Percentiles rank a stretch among this genome's conserved stretches.
phyloP scores from a whole-genome alignment of 2,797 vertebrate species.

The Taenioides sp. region DNA sequence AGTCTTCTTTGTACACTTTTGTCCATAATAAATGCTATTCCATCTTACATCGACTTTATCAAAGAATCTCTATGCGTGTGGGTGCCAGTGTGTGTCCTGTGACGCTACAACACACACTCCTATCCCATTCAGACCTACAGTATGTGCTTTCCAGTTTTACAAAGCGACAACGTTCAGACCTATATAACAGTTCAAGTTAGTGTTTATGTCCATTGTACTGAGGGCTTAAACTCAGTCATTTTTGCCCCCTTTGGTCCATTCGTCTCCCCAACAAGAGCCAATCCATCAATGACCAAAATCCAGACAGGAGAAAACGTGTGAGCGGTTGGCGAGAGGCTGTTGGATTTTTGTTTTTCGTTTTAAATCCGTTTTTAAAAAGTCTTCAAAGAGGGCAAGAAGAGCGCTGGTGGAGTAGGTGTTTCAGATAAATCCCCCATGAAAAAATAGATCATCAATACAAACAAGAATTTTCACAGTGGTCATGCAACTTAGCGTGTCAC shows the following conservation, averaged over 20 bases:
- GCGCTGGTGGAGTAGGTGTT: constrained; percentile 51
- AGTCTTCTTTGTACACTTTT: constrained; percentile 42
- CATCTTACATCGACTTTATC: constrained; percentile 49
- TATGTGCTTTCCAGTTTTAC: constrained; percentile 36
- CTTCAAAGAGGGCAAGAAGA: constrained; percentile 58
- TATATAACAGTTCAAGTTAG: constrained; percentile 61
- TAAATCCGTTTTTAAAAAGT: constrained; percentile 52
- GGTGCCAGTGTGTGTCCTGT: constrained; percentile 40
- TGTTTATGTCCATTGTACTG: constrained; percentile 54
- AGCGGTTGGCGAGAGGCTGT: constrained; percentile 49
- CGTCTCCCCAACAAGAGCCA: constrained; percentile 56
- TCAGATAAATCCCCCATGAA: constrained; percentile 66
- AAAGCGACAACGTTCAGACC: constrained; percentile 61
- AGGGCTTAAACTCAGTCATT: constrained; percentile 64
- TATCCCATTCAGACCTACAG: constrained; percentile 48
- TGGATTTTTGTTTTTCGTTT: constrained; percentile 46
- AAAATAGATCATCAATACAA: constrained; percentile 79
- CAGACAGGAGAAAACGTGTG: constrained; percentile 62
- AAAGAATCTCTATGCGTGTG: constrained; percentile 43
- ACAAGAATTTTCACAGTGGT: constrained; percentile 78
- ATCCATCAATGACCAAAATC: constrained; percentile 65
- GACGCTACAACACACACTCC: constrained; percentile 60
- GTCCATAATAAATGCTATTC: constrained; percentile 51
- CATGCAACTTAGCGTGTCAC: constrained; percentile 75
- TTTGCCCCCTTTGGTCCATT: constrained; percentile 63